phyloP scores from a whole-genome alignment of 2,797 vertebrate species.

The Lacerta bilineata region DNA sequence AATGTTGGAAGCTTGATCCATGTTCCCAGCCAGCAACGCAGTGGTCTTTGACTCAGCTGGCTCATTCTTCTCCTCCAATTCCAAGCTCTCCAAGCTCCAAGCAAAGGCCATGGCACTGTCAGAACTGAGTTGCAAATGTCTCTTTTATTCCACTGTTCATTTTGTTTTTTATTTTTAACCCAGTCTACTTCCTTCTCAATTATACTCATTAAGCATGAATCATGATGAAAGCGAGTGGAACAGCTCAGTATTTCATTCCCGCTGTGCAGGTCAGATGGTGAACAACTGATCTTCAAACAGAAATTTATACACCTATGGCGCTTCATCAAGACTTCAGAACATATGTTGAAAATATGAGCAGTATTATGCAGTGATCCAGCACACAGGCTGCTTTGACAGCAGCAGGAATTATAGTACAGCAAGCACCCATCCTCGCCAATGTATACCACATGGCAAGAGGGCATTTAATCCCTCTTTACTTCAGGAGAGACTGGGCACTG shows the following conservation, averaged over 20 bases:
- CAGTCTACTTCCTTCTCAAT: not conserved
- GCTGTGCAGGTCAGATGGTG: not conserved
- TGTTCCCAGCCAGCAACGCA: no score
- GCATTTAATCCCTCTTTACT: not conserved
- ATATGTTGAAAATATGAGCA: not conserved
- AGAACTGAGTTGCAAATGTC: not conserved
- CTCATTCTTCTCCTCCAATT: no score
- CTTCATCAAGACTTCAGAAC: slow-evolving; percentile 1
- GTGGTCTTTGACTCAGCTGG: no score
- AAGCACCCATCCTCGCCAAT: not conserved
- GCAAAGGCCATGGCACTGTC: not conserved
- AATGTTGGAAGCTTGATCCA: no score
- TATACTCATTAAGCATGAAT: not conserved
- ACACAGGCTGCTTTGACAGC: not conserved
- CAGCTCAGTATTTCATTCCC: slow-evolving; percentile 18
- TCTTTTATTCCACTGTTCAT: not conserved
- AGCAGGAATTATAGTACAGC: not conserved
- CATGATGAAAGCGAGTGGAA: not conserved
- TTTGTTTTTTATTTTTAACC: slow-evolving; percentile 10
- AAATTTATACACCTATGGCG: not conserved
- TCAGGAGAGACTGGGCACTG: not conserved
- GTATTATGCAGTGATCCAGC: not conserved
- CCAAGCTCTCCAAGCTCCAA: not conserved
- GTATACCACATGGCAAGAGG: not conserved
- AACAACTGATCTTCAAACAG: not conserved